Percentiles rank a stretch among this genome's conserved stretches.
Conservation (phyloP, 2,888 invertebrate species). For the Schrankia costaestrigalis region DNA sequence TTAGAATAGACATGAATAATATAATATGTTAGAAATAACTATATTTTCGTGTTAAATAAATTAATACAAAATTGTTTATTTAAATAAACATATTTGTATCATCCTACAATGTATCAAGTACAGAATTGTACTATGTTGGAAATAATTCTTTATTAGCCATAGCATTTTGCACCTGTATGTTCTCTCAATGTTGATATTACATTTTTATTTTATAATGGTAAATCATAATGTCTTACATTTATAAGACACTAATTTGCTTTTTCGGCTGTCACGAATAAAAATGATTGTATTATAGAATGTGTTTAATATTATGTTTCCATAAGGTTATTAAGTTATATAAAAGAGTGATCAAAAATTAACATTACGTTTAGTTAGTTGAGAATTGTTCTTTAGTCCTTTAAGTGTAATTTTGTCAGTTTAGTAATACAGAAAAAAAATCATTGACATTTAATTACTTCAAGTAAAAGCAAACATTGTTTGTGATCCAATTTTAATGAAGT, state of each 20-base stretch:
- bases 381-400: no score
- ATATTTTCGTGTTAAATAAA: constrained; percentile 5
- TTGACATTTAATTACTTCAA: no score
- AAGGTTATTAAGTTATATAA: no score
- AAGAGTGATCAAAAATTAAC: no score
- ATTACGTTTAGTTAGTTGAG: no score
- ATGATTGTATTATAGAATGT: constrained; percentile 28
- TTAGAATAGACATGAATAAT: neutral
- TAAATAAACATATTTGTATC: no score
- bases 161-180: constrained; percentile 40
- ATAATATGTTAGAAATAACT: constrained; percentile 3
- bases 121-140: neutral
- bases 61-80: constrained; percentile 1
- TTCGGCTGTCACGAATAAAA: constrained; percentile 41
- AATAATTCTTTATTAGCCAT: constrained; percentile 22
- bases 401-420: no score
- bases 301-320: constrained; percentile 7
- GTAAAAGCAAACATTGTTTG: no score
- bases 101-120: no score
- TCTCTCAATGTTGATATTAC: constrained; percentile 47
- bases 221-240: constrained; percentile 41
- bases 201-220: constrained; percentile 44
- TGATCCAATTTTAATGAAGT: no score
- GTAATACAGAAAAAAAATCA: no score
- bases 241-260: constrained; percentile 40